phyloP scores from a whole-genome alignment of 2,888 invertebrate genomes.

The Pyrochroa serraticornis region DNA sequence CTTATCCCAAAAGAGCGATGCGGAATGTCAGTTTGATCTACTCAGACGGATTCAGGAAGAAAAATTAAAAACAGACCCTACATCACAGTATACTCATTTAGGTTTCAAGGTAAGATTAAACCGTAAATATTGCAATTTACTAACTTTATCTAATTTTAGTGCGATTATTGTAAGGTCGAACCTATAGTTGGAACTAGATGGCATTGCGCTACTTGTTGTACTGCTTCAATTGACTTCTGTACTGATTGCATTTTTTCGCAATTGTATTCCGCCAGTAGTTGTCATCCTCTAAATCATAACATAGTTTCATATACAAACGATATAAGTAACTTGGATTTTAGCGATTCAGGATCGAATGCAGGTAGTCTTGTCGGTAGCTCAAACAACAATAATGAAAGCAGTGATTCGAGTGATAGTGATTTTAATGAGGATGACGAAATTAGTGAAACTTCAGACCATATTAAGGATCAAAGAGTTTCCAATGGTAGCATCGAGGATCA shows the following conservation, averaged over 20 bases:
- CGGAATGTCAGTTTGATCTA: conserved; percentile 52
- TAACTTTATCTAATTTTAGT: conserved; percentile 56
- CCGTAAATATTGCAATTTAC: neutral
- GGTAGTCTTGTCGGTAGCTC: conserved; percentile 14
- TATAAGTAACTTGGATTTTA: conserved; percentile 21
- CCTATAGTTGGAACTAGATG: conserved; percentile 71
- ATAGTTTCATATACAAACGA: conserved; percentile 50
- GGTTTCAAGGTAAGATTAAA: conserved; percentile 57
- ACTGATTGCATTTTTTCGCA: conserved; percentile 68
- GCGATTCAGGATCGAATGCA: conserved; percentile 33
- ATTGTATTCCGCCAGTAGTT: conserved; percentile 56
- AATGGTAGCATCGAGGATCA: neutral
- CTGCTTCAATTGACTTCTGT: conserved; percentile 66
- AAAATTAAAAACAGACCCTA: conserved; percentile 46
- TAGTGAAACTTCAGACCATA: conserved; percentile 3
- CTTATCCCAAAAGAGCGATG: conserved; percentile 28
- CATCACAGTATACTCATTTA: conserved; percentile 51
- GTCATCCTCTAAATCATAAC: conserved; percentile 55
- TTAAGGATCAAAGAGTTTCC: conserved; percentile 5
- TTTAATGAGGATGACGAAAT: conserved; percentile 17
- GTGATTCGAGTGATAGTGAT: conserved; percentile 28
- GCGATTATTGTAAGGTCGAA: conserved; percentile 68
- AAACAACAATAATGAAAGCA: conserved; percentile 14
- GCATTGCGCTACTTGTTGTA: conserved; percentile 71
- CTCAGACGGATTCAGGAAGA: conserved; percentile 57